Evolutionary conservation across 2,888 invertebrate genomes (phyloP).

Genomic region (Pyrochroa serraticornis): DNA sequence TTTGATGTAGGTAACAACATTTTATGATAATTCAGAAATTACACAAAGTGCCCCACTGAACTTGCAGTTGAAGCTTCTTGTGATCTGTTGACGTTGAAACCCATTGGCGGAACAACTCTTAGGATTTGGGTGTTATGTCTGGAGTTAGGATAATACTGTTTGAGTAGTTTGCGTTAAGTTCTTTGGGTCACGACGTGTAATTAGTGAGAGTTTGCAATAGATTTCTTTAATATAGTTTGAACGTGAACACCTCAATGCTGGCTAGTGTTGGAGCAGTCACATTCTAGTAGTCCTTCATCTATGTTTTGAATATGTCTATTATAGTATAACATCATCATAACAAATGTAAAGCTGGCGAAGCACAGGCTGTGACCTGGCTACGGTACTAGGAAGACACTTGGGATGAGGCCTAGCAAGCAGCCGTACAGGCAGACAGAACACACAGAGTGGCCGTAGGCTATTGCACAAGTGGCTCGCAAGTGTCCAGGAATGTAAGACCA

Average conservation of each 20-base stretch:
- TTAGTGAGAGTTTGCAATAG: background rate
- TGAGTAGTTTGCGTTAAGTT: no score
- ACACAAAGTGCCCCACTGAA: no score
- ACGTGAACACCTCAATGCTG: constrained; percentile 9
- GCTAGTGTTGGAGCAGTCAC: constrained; percentile 18
- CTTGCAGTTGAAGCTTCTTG: no score
- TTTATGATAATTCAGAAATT: no score
- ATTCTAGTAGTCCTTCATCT: constrained; percentile 37
- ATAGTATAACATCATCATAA: constrained; percentile 35
- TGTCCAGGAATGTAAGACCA: constrained; percentile 53
- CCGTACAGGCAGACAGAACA: constrained; percentile 26
- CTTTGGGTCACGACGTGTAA: no score
- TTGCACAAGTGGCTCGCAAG: constrained; percentile 49
- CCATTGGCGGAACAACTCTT: no score
- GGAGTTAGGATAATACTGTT: no score
- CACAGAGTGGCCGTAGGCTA: constrained; percentile 37
- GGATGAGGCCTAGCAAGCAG: constrained; percentile 47
- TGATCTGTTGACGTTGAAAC: no score
- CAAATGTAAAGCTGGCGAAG: constrained; percentile 42
- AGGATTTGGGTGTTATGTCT: no score
- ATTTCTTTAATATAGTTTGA: constrained; percentile 19
- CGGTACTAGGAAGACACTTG: constrained; percentile 55
- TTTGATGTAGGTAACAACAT: no score
- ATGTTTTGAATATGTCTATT: constrained; percentile 8
- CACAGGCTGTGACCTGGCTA: constrained; percentile 30